Conservation (phyloP, 2,888 invertebrate species). For the Dyspetes luteomarginatus region DNA sequence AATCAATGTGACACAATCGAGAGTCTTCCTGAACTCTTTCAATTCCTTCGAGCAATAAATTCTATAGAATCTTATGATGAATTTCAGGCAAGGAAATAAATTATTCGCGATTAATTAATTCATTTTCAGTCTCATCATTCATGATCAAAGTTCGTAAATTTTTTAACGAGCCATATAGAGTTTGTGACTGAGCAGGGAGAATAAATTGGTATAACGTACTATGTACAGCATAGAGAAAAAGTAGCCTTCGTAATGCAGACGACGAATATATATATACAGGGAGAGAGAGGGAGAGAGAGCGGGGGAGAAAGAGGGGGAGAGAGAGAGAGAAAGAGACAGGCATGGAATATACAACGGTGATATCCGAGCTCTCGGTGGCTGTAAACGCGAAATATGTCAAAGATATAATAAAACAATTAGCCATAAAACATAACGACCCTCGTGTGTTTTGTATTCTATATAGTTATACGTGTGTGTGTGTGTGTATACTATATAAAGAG, state of each 20-base stretch:
- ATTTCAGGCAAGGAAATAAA: slow-evolving; percentile 41
- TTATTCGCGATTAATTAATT: not conserved
- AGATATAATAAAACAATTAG: slow-evolving; percentile 83
- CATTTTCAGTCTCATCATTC: slow-evolving; percentile 45
- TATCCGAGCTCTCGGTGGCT: slow-evolving; percentile 73
- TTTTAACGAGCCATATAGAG: slow-evolving; percentile 1
- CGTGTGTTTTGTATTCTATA: slow-evolving; percentile 76
- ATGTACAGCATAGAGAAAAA: slow-evolving; percentile 65
- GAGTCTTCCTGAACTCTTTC: slow-evolving; percentile 1
- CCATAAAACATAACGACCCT: slow-evolving; percentile 83
- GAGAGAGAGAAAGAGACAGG: slow-evolving; percentile 73
- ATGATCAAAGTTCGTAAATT: slow-evolving; percentile 43
- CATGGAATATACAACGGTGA: slow-evolving; percentile 79
- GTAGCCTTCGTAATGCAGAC: slow-evolving; percentile 81
- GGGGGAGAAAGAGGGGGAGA: no score
- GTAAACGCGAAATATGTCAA: slow-evolving; percentile 84
- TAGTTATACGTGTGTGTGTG: not conserved
- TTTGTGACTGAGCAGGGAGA: not conserved
- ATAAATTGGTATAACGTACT: not conserved
- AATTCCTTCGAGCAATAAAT: slow-evolving; percentile 11
- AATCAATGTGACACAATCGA: slow-evolving; percentile 60
- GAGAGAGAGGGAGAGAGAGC: no score
- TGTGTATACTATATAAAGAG: slow-evolving; percentile 18
- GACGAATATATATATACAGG: slow-evolving; percentile 69
- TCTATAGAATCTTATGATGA: slow-evolving; percentile 17